Evolutionary conservation across 1,140 invertebrate genomes (phyloP).

Genomic region (Ephestia elutella): DNA sequence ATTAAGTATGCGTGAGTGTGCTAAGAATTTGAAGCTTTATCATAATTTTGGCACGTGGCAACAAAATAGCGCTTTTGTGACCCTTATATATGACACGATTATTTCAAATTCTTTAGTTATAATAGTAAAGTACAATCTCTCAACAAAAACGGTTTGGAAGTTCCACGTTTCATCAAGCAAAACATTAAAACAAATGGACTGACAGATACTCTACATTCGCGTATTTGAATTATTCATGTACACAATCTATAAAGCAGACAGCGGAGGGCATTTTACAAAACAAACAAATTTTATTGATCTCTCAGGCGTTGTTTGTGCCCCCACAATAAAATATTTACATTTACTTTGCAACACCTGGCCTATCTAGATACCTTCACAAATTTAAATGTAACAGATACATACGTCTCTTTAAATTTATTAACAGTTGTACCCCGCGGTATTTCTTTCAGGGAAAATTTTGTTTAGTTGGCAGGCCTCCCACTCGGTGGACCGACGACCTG

Average conservation of each 20-base stretch:
- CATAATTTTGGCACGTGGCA: too few relatives aligned
- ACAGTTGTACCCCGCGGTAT: too few relatives aligned
- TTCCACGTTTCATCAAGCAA: slow-evolving; percentile 44
- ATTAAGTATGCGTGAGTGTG: too few relatives aligned
- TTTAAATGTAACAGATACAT: not conserved
- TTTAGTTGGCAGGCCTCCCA: too few relatives aligned
- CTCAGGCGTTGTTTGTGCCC: slow-evolving; percentile 65
- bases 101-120: too few relatives aligned
- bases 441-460: too few relatives aligned
- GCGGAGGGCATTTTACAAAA: slow-evolving; percentile 68
- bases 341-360: slow-evolving; percentile 64
- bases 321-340: slow-evolving; percentile 73
- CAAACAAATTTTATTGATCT: slow-evolving; percentile 75
- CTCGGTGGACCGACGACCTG: too few relatives aligned
- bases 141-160: slow-evolving; percentile 27
- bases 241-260: slow-evolving; percentile 70
- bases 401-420: not conserved
- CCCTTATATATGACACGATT: too few relatives aligned
- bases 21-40: too few relatives aligned
- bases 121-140: not conserved
- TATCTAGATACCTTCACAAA: slow-evolving; percentile 27
- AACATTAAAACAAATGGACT: slow-evolving; percentile 66
- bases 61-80: too few relatives aligned
- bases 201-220: slow-evolving; percentile 52
- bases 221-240: slow-evolving; percentile 69